Evolutionary conservation across 2,113 vertebrate genomes (phyloP).

Genomic region (Spheniscus mendiculus): DNA sequence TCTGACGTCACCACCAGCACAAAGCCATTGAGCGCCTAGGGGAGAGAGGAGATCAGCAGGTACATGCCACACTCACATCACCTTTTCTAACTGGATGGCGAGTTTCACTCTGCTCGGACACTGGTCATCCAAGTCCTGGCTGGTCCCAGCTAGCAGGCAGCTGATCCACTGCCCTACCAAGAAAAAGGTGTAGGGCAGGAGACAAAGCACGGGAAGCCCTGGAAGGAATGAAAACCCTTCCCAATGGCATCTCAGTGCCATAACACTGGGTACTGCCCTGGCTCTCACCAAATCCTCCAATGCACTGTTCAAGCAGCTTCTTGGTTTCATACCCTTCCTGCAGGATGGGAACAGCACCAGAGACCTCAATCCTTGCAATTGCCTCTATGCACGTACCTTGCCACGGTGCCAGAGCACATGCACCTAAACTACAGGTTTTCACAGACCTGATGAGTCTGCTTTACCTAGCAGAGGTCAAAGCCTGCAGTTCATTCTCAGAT

Average conservation of each 20-base stretch:
- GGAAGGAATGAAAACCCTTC: not conserved
- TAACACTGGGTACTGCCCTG: not conserved
- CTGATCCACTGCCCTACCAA: not conserved
- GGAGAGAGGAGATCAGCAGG: not conserved
- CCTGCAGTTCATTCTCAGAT: not conserved
- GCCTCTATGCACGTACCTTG: not conserved
- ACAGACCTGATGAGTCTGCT: not conserved
- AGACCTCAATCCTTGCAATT: not conserved
- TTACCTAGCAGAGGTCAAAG: not conserved
- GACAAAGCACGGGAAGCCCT: not conserved
- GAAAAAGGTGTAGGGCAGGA: not conserved
- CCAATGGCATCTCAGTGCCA: not conserved
- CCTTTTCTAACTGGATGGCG: not conserved
- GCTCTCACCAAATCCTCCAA: not conserved
- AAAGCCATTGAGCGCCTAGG: conserved; percentile 79
- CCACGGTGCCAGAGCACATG: not conserved
- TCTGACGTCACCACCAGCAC: conserved; percentile 75
- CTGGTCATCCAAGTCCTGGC: not conserved
- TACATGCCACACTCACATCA: rapidly evolving
- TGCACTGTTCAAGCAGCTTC: not conserved
- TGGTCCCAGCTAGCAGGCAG: not conserved
- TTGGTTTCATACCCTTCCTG: not conserved
- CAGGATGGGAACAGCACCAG: not conserved
- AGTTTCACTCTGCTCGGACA: not conserved
- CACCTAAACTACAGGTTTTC: not conserved